Evolutionary conservation across 2,797 vertebrate genomes (phyloP), one percentile per base, ranked within the genome.

Genomic region (Pelochelys cantorii): DNA sequence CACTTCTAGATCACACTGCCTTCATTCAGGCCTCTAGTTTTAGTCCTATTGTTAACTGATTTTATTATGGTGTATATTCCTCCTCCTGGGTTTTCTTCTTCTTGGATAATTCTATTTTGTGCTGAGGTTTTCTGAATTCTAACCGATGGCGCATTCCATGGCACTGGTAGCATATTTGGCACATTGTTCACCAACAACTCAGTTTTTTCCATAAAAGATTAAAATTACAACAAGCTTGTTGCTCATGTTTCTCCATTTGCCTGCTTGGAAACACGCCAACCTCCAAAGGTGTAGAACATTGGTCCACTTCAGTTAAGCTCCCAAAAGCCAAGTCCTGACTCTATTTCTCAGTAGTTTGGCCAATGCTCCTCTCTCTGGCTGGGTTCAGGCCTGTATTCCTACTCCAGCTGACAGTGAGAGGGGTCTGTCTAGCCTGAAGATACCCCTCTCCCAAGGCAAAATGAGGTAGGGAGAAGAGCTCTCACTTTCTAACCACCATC

Each of bases 21-120:
- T 0, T 22, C 5, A 53, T 25, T 52, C 59, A 77, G 2, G 15
- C 42, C 5, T 0, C 15, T 29, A 60, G 31, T 74, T 75, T 77
- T 65, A 2, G 2, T 25, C 23, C 77, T 11, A 0, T n/a, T 79
- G 5, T 3, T 37, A 55, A 37, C 27, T 0, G 0, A 2, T n/a
- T n/a, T 8, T 68, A 65, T 83, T 29, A 2, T 0, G 42, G 55
- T 62, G n/a, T 7, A 6, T 0, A 0, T 2, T 48, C 8, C 8
- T 1, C 48, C 65, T 90, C 42, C 59, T 56, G 8, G 15, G 25
- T 79, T 34, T 93, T 78, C n/a, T 18, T 78, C n/a, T 18, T 53
- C 25, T 42, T 12, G 65, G 18, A 5, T 34, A 6, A 3, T 80
- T 88, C 31, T 4, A 7, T 54, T 7, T 27, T 11, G 14, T n/a